Evolutionary conservation across 2,113 vertebrate species (phyloP).

Genomic region (Mesitornis unicolor): DNA sequence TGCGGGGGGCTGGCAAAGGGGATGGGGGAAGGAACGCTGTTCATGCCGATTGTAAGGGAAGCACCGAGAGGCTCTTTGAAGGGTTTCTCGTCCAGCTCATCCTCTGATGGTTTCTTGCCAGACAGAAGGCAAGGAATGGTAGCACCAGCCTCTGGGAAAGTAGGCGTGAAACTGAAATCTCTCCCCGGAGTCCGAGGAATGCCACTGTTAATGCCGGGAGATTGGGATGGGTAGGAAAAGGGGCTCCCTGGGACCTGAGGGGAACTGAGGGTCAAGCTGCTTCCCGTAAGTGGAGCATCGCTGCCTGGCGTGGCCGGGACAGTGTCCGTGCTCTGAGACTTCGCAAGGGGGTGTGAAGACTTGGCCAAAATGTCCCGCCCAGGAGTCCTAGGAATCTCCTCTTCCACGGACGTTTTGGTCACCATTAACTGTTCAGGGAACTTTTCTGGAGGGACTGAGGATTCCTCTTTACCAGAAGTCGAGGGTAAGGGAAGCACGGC

Average conservation of each 20-base stretch:
- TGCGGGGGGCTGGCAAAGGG: constrained; percentile 65
- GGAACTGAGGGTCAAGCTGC: constrained; percentile 86
- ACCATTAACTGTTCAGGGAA: constrained; percentile 45
- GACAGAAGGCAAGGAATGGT: constrained; percentile 74
- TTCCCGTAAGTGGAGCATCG: constrained; percentile 86
- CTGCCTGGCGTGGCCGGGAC: constrained; percentile 87
- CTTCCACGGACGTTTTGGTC: constrained; percentile 81
- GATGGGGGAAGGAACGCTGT: constrained; percentile 71
- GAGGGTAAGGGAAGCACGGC: constrained; percentile 78
- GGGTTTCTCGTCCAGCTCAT: constrained; percentile 81
- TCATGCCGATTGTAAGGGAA: constrained; percentile 59
- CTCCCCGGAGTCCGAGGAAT: constrained; percentile 94
- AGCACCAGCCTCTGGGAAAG: constrained; percentile 87
- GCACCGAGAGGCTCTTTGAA: constrained; percentile 84
- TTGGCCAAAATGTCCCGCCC: constrained; percentile 85
- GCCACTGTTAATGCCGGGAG: constrained; percentile 87
- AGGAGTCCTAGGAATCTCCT: constrained; percentile 90
- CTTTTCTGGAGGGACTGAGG: constrained; percentile 63
- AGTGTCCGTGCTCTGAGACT: constrained; percentile 90
- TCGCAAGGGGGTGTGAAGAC: constrained; percentile 73
- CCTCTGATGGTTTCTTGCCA: constrained; percentile 82
- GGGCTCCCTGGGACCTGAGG: constrained; percentile 92
- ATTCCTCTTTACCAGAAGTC: constrained; percentile 66
- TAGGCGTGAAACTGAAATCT: constrained; percentile 91
- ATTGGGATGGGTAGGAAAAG: constrained; percentile 92